Percentiles rank a stretch among this genome's conserved stretches.
phyloP scores from a whole-genome alignment of 2,888 invertebrate species.

The Rhodophaea formosa region DNA sequence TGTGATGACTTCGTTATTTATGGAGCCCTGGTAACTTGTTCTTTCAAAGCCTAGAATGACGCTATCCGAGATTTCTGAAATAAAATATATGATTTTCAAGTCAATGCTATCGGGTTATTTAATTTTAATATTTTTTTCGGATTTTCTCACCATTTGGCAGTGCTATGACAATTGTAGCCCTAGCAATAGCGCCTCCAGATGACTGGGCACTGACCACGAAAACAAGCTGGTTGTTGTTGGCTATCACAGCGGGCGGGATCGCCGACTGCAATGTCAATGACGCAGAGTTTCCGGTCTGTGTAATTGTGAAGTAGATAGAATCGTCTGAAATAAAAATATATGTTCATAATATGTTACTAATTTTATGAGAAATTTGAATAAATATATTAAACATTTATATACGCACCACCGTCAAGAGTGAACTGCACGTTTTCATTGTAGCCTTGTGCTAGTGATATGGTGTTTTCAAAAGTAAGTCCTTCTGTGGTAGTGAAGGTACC shows the following conservation, averaged over 20 bases:
- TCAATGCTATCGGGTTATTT: no score
- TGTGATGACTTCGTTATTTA: slow-evolving; percentile 26
- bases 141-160: background rate
- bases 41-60: slow-evolving; percentile 35
- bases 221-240: background rate
- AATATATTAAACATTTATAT: no score
- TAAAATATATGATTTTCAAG: no score
- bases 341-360: no score
- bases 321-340: background rate
- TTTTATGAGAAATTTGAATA: no score
- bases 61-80: no score
- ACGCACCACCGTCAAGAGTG: slow-evolving; percentile 1
- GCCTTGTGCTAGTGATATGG: slow-evolving; percentile 15
- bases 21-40: slow-evolving; percentile 33
- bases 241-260: background rate
- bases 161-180: background rate
- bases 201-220: slow-evolving; percentile 1
- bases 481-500: slow-evolving; percentile 7
- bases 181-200: background rate
- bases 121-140: background rate
- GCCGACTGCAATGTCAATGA: background rate
- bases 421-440: slow-evolving; percentile 16
- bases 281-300: background rate
- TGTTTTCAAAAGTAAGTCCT: slow-evolving; percentile 14
- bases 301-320: background rate